Evolutionary conservation across 2,113 vertebrate genomes (phyloP), one percentile per base, ranked within the genome.

Genomic region (Choloepus hoffmanni): DNA sequence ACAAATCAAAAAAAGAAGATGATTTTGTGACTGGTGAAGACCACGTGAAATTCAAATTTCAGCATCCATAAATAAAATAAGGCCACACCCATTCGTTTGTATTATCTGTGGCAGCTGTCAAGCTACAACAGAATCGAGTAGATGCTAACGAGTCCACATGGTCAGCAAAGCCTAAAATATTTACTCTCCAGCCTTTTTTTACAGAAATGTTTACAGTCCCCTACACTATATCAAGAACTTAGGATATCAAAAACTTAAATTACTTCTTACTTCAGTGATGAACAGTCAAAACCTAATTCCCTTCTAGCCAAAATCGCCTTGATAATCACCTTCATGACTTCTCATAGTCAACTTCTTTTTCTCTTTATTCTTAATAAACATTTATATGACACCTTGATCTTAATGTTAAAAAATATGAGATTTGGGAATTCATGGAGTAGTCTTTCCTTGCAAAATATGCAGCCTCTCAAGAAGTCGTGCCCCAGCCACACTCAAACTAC

Each of bases 301-400:
- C 67, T 23, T 15, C 11, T 28, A 43, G 60, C 8, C 60, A 84
- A 85, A 33, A 68, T n/a, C 76, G 67, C 12, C 62, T 90, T 45
- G 14, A 58, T 24, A 73, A 60, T 36, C 23, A 45, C 12, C 5
- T 50, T 74, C 24, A 33, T 26, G 60, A 78, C 28, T 81, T 85
- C 76, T 86, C 33, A 63, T 15, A n/a, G 33, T 68, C 53, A 76
- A 67, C 33, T 76, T 78, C 62, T 89, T 78, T 85, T 85, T 55
- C 70, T 94, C 45, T 81, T 90, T 50, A n/a, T 43, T 13, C 43
- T 91, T 92, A 72, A 36, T 74, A 90, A 78, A 43, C 68, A 73
- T 45, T 33, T 53, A 58, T 36, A 53, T 19, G 62, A 72, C 53
- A 65, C 2, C 16, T 63, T n/a, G 23, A 83, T 33, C 92, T 76